phyloP scores from a whole-genome alignment of 1,140 invertebrate species.

The Samia ricini region DNA sequence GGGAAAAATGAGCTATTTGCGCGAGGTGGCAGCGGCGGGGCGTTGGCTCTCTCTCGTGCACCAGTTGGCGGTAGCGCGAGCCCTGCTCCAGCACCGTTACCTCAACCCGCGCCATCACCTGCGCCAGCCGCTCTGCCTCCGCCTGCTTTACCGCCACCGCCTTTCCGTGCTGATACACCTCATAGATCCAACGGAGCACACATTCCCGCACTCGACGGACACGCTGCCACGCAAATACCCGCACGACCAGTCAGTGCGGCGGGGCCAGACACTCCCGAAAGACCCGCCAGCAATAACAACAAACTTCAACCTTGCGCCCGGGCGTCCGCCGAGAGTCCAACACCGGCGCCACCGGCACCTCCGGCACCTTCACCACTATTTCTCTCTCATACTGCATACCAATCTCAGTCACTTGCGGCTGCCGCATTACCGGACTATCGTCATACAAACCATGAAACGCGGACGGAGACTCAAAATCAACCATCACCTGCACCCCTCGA shows the following conservation, averaged over 20 bases:
- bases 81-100: constrained; percentile 67
- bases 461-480: constrained; percentile 58
- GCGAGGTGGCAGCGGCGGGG: constrained; percentile 66
- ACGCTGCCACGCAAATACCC: constrained; percentile 60
- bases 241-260: constrained; percentile 57
- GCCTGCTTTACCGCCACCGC: constrained; percentile 62
- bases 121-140: constrained; percentile 68
- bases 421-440: constrained; percentile 79
- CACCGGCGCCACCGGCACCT: constrained; percentile 57
- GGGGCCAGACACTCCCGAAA: constrained; percentile 70
- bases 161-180: constrained; percentile 64
- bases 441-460: constrained; percentile 78
- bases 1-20: constrained; percentile 64
- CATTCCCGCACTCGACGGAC: constrained; percentile 60
- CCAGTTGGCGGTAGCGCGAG: constrained; percentile 69
- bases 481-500: constrained; percentile 75
- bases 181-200: constrained; percentile 60
- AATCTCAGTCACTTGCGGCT: constrained; percentile 86
- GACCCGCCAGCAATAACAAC: constrained; percentile 84
- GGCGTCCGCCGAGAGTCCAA: constrained; percentile 65
- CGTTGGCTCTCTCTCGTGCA: constrained; percentile 61
- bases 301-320: constrained; percentile 86
- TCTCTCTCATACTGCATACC: constrained; percentile 80
- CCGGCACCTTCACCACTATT: constrained; percentile 59
- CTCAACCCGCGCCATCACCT: constrained; percentile 69